A percentile compares a stretch with the other conserved stretches of the same genome.
phyloP scores from a whole-genome alignment of 2,797 vertebrate species.

The Anniella stebbinsi region DNA sequence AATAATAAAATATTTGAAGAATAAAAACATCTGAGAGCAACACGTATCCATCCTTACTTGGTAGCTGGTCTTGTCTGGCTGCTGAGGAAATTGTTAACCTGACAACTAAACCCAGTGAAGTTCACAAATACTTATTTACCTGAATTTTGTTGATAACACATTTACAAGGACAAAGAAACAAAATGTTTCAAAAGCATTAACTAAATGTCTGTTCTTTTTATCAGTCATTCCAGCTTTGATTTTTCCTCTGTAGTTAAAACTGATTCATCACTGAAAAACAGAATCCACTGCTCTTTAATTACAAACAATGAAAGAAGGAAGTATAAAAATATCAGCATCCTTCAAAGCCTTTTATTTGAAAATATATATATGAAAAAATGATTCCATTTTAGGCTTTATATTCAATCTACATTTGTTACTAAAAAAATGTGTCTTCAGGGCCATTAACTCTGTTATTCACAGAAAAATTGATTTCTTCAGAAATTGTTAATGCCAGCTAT shows the following conservation, averaged over 20 bases:
- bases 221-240: background rate
- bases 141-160: background rate
- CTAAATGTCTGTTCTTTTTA: background rate
- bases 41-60: background rate
- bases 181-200: background rate
- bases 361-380: background rate
- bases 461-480: too few species aligned
- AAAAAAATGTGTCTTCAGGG: background rate
- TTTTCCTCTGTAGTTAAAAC: slow-evolving; percentile 2
- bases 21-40: background rate
- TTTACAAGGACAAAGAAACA: background rate
- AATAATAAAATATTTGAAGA: background rate
- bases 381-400: background rate
- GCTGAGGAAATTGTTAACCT: background rate
- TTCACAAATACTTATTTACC: background rate
- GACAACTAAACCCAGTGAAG: background rate
- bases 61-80: background rate
- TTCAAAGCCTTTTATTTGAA: background rate
- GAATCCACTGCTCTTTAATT: slow-evolving; percentile 19
- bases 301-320: background rate
- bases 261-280: slow-evolving; percentile 15
- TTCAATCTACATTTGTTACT: background rate
- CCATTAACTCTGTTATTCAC: background rate
- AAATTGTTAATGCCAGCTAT: background rate
- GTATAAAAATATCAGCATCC: background rate